A percentile compares a stretch with the other conserved stretches of the same genome.
Evolutionary conservation across 2,113 vertebrate species (phyloP).

Genomic region (Mola mola): DNA sequence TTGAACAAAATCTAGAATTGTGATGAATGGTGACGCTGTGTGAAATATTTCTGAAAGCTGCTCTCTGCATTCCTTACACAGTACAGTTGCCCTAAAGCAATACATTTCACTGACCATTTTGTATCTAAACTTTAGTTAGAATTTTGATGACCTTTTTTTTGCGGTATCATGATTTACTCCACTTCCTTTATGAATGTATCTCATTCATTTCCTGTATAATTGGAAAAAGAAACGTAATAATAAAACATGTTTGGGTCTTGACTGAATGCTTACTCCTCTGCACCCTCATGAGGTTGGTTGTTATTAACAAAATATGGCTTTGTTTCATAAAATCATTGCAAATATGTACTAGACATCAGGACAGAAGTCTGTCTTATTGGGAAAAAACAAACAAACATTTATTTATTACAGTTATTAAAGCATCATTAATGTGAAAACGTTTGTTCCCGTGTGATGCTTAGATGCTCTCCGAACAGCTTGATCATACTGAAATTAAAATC

Average conservation of each 20-base stretch:
- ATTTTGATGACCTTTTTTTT: constrained; percentile 12
- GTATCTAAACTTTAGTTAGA: neutral
- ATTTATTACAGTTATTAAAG: no score
- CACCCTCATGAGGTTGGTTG: constrained; percentile 13
- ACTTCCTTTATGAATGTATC: constrained; percentile 14
- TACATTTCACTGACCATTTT: constrained; percentile 42
- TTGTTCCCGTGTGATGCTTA: no score
- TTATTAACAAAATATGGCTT: neutral
- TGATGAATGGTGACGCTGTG: constrained; percentile 22
- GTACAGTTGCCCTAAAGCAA: constrained; percentile 32
- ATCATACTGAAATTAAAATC: no score
- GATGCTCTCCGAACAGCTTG: no score
- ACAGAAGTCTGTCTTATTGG: neutral
- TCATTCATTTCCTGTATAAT: constrained; percentile 8
- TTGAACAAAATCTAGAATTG: constrained; percentile 9
- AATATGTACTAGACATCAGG: constrained; percentile 16
- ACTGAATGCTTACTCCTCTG: neutral
- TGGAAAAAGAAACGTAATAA: neutral
- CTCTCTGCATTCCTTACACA: constrained; percentile 73
- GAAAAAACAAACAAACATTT: no score
- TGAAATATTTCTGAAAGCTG: constrained; percentile 49
- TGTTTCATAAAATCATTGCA: constrained; percentile 17
- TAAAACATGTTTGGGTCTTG: neutral
- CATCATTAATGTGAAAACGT: no score
- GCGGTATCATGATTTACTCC: constrained; percentile 1